Conservation (phyloP, 2,113 vertebrate genomes). For the Hystrix cristata region DNA sequence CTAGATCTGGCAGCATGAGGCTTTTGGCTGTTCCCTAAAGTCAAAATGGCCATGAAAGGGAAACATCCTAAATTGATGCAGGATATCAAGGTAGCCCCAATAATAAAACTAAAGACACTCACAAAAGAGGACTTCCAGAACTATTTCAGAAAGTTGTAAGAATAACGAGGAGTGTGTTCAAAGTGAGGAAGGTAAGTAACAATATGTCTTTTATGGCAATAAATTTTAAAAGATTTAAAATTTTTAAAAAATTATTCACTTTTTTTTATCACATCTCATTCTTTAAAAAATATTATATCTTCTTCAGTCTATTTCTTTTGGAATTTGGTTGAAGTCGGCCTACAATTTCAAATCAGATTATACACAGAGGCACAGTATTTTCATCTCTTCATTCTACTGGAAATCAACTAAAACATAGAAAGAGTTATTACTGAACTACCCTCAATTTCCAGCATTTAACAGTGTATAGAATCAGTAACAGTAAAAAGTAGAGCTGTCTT, state of each 20-base stretch:
- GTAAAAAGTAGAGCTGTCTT: background rate
- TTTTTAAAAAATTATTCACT: background rate
- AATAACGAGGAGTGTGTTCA: background rate
- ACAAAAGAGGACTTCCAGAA: background rate
- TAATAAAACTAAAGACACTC: background rate
- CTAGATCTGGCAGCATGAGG: background rate
- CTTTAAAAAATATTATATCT: background rate
- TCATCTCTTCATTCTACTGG: background rate
- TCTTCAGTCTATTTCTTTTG: background rate
- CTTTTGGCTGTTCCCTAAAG: background rate
- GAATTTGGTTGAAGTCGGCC: conserved; percentile 13
- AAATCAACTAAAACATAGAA: conserved; percentile 30
- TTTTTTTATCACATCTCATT: background rate
- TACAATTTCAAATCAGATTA: conserved; percentile 40
- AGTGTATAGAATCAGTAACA: background rate
- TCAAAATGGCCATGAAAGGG: background rate
- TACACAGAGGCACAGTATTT: background rate
- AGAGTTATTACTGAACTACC: background rate
- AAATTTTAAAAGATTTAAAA: background rate
- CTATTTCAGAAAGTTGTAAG: background rate
- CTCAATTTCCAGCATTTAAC: background rate
- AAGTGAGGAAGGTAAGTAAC: background rate
- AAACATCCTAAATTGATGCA: background rate
- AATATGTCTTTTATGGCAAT: background rate
- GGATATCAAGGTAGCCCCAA: background rate